phyloP scores from a whole-genome alignment of 92 coral and sea anemone genomes.

The Virgularia gustaviana region DNA sequence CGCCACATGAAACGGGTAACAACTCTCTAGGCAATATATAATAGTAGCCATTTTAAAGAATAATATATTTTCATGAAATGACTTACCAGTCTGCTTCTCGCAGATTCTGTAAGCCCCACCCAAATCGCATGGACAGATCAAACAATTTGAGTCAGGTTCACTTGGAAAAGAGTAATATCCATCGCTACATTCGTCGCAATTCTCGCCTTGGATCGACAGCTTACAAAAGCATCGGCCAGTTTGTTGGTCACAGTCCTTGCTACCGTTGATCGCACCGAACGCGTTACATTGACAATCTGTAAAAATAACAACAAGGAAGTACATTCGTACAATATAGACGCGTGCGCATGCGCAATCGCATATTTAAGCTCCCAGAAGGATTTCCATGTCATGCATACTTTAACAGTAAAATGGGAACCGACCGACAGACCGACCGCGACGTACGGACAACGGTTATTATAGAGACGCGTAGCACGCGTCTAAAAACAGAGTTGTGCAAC shows the following conservation, averaged over 20 bases:
- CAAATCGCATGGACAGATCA: constrained; percentile 72
- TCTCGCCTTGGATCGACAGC: constrained; percentile 49
- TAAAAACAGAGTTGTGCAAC: too few relatives aligned
- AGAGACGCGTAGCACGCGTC: too few relatives aligned
- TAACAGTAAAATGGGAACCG: neutral
- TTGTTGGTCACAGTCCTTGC: constrained; percentile 60
- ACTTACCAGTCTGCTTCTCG: constrained; percentile 63
- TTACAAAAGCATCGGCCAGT: constrained; percentile 71
- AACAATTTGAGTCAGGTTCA: constrained; percentile 47
- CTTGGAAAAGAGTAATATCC: constrained; percentile 67
- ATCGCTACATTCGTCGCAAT: constrained; percentile 68
- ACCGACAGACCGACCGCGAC: neutral
- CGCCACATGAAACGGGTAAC: neutral
- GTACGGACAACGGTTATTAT: too few relatives aligned
- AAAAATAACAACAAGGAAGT: neutral
- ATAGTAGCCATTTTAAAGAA: too few relatives aligned
- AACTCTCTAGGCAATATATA: neutral
- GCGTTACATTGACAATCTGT: constrained; percentile 66
- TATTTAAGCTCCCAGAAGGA: too few relatives aligned
- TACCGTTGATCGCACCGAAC: constrained; percentile 61
- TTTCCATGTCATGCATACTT: too few relatives aligned
- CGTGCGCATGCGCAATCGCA: too few relatives aligned
- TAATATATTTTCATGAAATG: neutral
- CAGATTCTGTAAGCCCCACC: constrained; percentile 81
- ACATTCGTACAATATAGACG: too few relatives aligned